These are phyloP conservation scores for Ramphastos sulfuratus DNA, from an alignment of 2,113 vertebrate genomes.

Conservation along the genomic window DNA sequence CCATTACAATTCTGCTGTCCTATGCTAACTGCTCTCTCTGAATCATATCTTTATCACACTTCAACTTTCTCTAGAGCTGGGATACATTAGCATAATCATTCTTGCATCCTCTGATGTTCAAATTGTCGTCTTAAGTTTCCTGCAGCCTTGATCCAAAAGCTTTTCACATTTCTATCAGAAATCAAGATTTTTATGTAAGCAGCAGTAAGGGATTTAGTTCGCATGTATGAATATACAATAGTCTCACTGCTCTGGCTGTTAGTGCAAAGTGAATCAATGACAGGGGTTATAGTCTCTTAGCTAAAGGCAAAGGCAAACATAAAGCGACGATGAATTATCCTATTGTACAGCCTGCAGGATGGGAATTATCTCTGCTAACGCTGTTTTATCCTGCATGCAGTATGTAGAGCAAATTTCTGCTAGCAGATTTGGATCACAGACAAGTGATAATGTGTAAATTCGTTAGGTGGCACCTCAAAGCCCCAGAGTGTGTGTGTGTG, in stretches of 20 bases:
- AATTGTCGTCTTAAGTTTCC: constrained; percentile 4
- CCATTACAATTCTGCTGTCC: not conserved
- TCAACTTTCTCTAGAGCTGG: not conserved
- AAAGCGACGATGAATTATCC: constrained; percentile 4
- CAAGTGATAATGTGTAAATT: not conserved
- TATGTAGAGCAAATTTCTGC: not conserved
- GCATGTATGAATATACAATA: constrained; percentile 13
- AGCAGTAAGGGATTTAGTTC: not conserved
- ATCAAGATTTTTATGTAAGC: not conserved
- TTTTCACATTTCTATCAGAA: constrained; percentile 25
- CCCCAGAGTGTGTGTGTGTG: not conserved
- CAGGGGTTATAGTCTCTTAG: not conserved
- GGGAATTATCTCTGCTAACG: constrained; percentile 7
- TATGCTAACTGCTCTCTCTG: not conserved
- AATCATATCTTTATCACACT: not conserved
- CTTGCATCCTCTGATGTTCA: not conserved
- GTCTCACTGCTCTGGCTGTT: not conserved
- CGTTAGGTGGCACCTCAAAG: not conserved
- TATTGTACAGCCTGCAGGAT: not conserved
- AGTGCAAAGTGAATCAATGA: not conserved
- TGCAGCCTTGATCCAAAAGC: constrained; percentile 15
- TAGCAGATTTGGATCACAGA: constrained; percentile 4
- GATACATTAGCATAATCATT: constrained; percentile 1
- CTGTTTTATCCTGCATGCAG: not conserved
- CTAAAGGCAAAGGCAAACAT: not conserved